Conservation (phyloP, 2,113 vertebrate genomes). For the Lathamus discolor region DNA sequence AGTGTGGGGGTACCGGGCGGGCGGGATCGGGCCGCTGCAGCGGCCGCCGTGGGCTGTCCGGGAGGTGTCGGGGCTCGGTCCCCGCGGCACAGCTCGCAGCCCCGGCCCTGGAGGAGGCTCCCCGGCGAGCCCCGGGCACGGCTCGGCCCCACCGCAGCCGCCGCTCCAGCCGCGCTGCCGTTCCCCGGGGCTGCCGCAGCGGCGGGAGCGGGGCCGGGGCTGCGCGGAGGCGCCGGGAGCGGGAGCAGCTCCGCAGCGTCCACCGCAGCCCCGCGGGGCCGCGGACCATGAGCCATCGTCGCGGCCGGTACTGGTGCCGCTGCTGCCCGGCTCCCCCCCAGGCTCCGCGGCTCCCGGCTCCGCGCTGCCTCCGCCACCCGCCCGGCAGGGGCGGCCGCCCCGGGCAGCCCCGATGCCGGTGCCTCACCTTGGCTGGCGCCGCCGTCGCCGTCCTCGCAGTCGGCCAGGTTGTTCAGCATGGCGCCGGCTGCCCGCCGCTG, state of each 20-base stretch:
- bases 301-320: background rate
- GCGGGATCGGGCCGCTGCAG: background rate
- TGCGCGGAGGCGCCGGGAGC: background rate
- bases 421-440: slow-evolving; percentile 92
- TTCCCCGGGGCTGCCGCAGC: background rate
- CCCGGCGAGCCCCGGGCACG: background rate
- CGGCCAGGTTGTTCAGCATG: slow-evolving; percentile 98
- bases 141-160: background rate
- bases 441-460: slow-evolving; percentile 93
- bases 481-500: slow-evolving; percentile 64
- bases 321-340: too few relatives aligned
- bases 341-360: background rate
- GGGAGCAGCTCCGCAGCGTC: background rate
- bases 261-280: background rate
- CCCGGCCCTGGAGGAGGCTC: background rate
- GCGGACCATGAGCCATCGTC: background rate
- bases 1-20: background rate
- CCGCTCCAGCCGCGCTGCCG: background rate
- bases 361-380: too few relatives aligned
- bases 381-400: background rate
- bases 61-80: background rate
- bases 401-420: slow-evolving; percentile 59
- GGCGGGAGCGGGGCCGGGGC: background rate
- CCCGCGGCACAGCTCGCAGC: background rate
- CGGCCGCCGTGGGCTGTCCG: background rate